Conservation (phyloP, 2,797 vertebrate species). For the Menidia menidia region DNA sequence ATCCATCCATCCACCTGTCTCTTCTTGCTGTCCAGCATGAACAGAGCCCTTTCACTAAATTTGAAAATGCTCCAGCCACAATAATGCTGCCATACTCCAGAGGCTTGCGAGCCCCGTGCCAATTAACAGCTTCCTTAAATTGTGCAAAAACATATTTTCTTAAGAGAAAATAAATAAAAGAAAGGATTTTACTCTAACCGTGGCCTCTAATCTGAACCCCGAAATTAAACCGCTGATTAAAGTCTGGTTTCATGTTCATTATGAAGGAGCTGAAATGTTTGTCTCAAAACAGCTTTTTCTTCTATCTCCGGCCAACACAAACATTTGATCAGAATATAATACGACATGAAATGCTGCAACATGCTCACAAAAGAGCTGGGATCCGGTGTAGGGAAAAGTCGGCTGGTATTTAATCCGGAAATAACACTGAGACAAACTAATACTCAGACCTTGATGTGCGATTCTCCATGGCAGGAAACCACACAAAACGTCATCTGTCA, state of each 20-base stretch:
- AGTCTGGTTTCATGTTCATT: slow-evolving; percentile 62
- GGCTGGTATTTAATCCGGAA: slow-evolving; percentile 3
- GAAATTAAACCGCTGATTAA: slow-evolving; percentile 60
- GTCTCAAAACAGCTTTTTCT: neutral
- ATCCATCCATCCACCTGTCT: slow-evolving; percentile 43
- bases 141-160: slow-evolving; percentile 45
- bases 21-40: slow-evolving; percentile 56
- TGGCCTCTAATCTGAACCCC: slow-evolving; percentile 47
- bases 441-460: slow-evolving; percentile 8
- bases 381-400: slow-evolving; percentile 1
- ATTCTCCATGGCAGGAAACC: slow-evolving; percentile 18
- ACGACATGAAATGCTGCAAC: neutral
- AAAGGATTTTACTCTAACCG: slow-evolving; percentile 56
- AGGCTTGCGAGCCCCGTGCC: slow-evolving; percentile 47
- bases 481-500: slow-evolving; percentile 40
- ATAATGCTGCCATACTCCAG: slow-evolving; percentile 66
- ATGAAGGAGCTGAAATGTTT: slow-evolving; percentile 45
- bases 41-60: slow-evolving; percentile 67
- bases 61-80: slow-evolving; percentile 73
- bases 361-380: slow-evolving; percentile 3
- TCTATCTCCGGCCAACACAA: neutral
- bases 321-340: slow-evolving; percentile 6
- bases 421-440: slow-evolving; percentile 13
- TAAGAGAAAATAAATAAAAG: slow-evolving; percentile 22
- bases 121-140: slow-evolving; percentile 56